phyloP scores from a whole-genome alignment of 2,888 invertebrate species.

The Alcis repandata region DNA sequence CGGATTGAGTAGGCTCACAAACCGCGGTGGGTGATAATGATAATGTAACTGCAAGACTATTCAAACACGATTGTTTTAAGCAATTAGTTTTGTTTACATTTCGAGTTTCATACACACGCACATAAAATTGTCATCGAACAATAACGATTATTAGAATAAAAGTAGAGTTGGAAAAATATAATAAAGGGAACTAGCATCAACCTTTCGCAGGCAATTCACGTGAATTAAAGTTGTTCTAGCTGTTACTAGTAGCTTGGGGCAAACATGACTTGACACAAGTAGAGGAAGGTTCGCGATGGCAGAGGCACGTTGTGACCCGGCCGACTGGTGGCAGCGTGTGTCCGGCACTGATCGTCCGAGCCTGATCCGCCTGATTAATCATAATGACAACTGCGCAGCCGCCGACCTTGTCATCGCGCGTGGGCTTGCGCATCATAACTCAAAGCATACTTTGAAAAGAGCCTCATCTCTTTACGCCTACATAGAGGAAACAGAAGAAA shows the following conservation, averaged over 20 bases:
- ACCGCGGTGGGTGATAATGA: slow-evolving; percentile 63
- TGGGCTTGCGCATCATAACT: slow-evolving; percentile 78
- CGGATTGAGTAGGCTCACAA: slow-evolving; percentile 66
- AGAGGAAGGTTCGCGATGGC: slow-evolving; percentile 5
- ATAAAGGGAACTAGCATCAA: not conserved
- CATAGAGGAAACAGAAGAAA: slow-evolving; percentile 46
- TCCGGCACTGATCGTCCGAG: slow-evolving; percentile 76
- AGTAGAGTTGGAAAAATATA: not conserved
- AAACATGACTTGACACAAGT: slow-evolving; percentile 24
- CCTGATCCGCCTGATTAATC: slow-evolving; percentile 82
- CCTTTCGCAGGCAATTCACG: slow-evolving; percentile 5
- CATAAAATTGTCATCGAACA: slow-evolving; percentile 8
- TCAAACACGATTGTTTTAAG: slow-evolving; percentile 49
- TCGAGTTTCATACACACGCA: slow-evolving; percentile 9
- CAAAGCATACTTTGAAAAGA: slow-evolving; percentile 57
- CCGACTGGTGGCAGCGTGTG: slow-evolving; percentile 70
- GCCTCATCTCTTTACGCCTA: slow-evolving; percentile 66
- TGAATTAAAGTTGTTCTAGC: not conserved
- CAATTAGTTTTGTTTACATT: slow-evolving; percentile 43
- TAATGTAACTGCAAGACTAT: slow-evolving; percentile 53
- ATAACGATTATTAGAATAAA: slow-evolving; percentile 3
- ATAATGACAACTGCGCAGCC: slow-evolving; percentile 82
- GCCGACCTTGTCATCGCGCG: slow-evolving; percentile 76
- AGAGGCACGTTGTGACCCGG: slow-evolving; percentile 40
- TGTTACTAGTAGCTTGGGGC: not conserved